Evolutionary conservation across 2,797 vertebrate genomes (phyloP), one percentile per base, ranked within the genome.

Genomic region (Hephaestus fuliginosus): DNA sequence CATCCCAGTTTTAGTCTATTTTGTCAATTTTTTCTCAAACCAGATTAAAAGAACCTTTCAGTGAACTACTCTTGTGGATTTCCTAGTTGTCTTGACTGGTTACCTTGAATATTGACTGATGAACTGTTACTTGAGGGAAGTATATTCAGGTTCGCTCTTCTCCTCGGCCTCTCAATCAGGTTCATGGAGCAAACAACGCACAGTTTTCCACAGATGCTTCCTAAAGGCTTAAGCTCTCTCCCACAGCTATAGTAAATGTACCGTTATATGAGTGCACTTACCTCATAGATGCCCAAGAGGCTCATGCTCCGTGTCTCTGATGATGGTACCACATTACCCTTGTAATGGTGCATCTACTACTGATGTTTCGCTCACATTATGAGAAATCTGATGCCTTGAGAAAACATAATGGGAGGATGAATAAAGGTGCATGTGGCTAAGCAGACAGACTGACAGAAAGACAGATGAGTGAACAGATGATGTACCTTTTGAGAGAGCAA

Each of bases 261-360:
- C 39, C 78, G 55, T 81, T 73, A 69, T 69, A 79, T 67, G 81
- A 79, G 51, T 55, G 51, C 68, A 46, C 66, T 76, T 57, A 57
- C 46, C 56, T 64, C 58, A 69, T 43, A 36, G 20, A 70, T 53
- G 82, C 69, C 65, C 52, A 53, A 78, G 65, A 73, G 44, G 81
- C 69, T 60, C 56, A 15, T 76, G 63, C 67, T 80, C 28, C 53
- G 56, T 77, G 80, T 84, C 84, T 83, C 70, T 74, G 57, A 76
- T 53, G 64, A 75, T 70, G 77, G 71, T 28, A 56, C 77, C 48
- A 73, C 91, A 90, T 92, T 91, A 90, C 71, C 74, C 75, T 69
- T 5, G 52, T 88, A 92, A 91, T 86, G 86, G 57, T 48, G 85
- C 81, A 51, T 82, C 81, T 57, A 67, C 60, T 53, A 55, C 74